A percentile compares a stretch with the other conserved stretches of the same genome.
phyloP scores from a whole-genome alignment of 1,140 invertebrate genomes.

The Papilio polyxenes region DNA sequence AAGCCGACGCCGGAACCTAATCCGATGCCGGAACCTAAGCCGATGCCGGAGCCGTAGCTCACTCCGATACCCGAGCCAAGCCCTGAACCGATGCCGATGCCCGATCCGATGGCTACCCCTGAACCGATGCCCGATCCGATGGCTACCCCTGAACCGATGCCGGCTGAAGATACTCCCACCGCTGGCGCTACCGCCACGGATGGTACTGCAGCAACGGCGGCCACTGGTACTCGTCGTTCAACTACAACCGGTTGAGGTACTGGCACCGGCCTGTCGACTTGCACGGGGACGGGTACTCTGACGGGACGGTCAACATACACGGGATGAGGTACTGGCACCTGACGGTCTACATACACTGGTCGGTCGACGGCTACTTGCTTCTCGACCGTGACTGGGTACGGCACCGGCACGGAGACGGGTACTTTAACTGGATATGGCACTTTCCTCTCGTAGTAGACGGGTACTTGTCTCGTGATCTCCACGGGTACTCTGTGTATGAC shows the following conservation, averaged over 20 bases:
- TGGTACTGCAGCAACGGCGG: constrained; percentile 40
- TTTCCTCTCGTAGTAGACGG: constrained; percentile 76
- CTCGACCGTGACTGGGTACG: constrained; percentile 73
- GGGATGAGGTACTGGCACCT: constrained; percentile 69
- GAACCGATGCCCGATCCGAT: constrained; percentile 18
- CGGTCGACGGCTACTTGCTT: constrained; percentile 71
- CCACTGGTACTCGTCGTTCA: constrained; percentile 53
- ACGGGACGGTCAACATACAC: constrained; percentile 69
- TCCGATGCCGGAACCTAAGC: constrained; percentile 9
- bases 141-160: constrained; percentile 10
- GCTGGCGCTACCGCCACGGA: background rate
- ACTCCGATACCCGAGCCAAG: constrained; percentile 24
- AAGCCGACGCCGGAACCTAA: background rate
- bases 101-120: constrained; percentile 5
- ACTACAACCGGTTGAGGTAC: constrained; percentile 69
- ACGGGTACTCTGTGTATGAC: constrained; percentile 72
- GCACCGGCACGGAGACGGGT: constrained; percentile 66
- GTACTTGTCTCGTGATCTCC: constrained; percentile 82
- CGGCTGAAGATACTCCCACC: background rate
- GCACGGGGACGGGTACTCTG: constrained; percentile 66
- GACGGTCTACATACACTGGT: constrained; percentile 73
- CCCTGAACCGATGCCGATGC: constrained; percentile 6
- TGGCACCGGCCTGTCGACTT: constrained; percentile 70
- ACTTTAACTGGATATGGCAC: constrained; percentile 74
- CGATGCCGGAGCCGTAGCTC: constrained; percentile 32